Percentiles rank a stretch among this genome's conserved stretches.
phyloP scores from a whole-genome alignment of 2,113 vertebrate genomes.

The Hippoglossus stenolepis region DNA sequence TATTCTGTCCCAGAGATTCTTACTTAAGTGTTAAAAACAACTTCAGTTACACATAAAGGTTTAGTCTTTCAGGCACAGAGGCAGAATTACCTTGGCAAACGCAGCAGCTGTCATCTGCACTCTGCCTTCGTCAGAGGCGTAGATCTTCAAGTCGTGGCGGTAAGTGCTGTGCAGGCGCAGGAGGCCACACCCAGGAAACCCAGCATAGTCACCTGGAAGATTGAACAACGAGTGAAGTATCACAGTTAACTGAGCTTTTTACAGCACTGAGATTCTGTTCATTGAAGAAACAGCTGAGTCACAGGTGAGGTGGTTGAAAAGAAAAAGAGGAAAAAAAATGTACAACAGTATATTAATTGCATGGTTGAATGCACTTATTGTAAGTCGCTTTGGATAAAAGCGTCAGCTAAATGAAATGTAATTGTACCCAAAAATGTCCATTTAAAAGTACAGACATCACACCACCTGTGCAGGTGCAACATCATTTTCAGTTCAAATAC shows the following conservation, averaged over 20 bases:
- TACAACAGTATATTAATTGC: too few relatives aligned
- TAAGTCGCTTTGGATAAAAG: too few relatives aligned
- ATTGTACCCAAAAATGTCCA: too few relatives aligned
- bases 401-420: too few relatives aligned
- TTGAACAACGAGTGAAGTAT: neutral
- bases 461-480: too few relatives aligned
- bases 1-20: too few relatives aligned
- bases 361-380: too few relatives aligned
- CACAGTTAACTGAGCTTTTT: neutral
- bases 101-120: constrained; percentile 99
- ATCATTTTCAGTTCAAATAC: constrained; percentile 63
- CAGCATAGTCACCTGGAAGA: constrained; percentile 92
- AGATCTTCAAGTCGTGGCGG: constrained; percentile 98
- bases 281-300: neutral
- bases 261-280: neutral
- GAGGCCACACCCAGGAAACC: constrained; percentile 97
- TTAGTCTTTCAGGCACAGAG: neutral
- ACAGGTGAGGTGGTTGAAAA: constrained; percentile 11
- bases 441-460: too few relatives aligned
- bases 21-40: neutral
- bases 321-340: neutral
- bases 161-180: constrained; percentile 97
- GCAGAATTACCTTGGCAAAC: constrained; percentile 90
- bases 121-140: constrained; percentile 96
- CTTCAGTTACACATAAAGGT: neutral